These are phyloP conservation scores for Odontamblyopus rebecca DNA, from an alignment of 2,797 vertebrate species.

Conservation along the genomic window DNA sequence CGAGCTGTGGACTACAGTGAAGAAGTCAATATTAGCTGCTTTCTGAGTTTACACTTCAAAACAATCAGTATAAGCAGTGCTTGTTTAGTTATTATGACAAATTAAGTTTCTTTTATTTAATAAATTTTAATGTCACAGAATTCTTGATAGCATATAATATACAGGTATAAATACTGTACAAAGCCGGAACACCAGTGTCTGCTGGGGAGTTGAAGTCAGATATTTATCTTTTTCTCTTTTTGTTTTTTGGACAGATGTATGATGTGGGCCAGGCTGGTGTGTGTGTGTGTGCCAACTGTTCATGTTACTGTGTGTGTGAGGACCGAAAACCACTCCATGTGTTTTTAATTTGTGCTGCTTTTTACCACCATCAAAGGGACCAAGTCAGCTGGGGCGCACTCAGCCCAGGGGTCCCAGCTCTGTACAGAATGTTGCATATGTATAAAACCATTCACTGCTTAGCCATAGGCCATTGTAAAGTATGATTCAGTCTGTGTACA, in stretches of 20 bases:
- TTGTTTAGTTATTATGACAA: conserved; percentile 71
- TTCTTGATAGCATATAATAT: conserved; percentile 81
- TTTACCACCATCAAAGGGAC: conserved; percentile 78
- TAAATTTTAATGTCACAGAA: conserved; percentile 80
- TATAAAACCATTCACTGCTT: conserved; percentile 69
- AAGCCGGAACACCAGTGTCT: conserved; percentile 79
- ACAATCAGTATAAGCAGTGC: conserved; percentile 72
- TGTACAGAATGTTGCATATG: conserved; percentile 64
- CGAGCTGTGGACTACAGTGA: conserved; percentile 36
- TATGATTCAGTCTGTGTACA: conserved; percentile 66
- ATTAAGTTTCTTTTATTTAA: conserved; percentile 78
- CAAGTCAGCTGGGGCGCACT: conserved; percentile 76
- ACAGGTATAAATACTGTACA: conserved; percentile 82
- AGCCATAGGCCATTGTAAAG: conserved; percentile 72
- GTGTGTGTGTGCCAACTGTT: conserved; percentile 40
- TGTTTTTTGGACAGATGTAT: conserved; percentile 57
- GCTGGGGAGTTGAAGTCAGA: conserved; percentile 80
- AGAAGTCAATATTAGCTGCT: conserved; percentile 71
- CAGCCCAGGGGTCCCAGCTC: conserved; percentile 70
- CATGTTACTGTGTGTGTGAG: conserved; percentile 49
- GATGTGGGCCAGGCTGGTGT: conserved; percentile 50
- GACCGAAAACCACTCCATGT: conserved; percentile 71
- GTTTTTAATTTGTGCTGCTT: conserved; percentile 76
- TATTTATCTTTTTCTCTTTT: conserved; percentile 74
- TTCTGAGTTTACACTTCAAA: conserved; percentile 78